These are phyloP conservation scores for Pachyramphus minor DNA, from an alignment of 2,113 vertebrate species.

Conservation along the genomic window DNA sequence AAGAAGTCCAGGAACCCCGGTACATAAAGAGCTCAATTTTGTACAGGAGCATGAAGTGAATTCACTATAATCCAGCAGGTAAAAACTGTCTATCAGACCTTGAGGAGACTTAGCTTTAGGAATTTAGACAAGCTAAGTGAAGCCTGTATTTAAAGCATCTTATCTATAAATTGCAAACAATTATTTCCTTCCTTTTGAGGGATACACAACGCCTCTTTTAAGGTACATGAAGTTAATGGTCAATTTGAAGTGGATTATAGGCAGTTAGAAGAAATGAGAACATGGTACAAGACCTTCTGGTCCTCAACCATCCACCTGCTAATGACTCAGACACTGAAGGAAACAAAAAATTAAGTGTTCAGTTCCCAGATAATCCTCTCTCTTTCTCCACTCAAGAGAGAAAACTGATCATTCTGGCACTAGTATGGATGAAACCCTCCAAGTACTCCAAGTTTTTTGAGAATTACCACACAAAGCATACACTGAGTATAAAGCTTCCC, in stretches of 20 bases:
- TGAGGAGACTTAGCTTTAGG: neutral
- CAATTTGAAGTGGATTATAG: neutral
- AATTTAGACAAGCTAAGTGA: neutral
- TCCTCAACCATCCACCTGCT: neutral
- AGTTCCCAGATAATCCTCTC: neutral
- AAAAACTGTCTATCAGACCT: neutral
- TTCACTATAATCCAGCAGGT: neutral
- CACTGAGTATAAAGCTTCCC: neutral
- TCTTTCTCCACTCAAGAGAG: neutral
- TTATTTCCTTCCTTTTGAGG: neutral
- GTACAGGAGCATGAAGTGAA: neutral
- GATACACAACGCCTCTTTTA: neutral
- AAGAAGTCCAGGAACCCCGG: neutral
- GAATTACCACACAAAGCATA: neutral
- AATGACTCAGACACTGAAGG: neutral
- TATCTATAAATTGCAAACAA: neutral
- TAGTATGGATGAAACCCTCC: neutral
- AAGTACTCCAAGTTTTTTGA: neutral
- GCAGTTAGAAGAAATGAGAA: neutral
- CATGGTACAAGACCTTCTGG: neutral
- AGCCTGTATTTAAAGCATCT: neutral
- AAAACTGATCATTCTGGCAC: neutral
- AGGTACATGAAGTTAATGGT: neutral
- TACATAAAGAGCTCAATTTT: neutral
- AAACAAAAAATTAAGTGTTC: neutral